Evolutionary conservation across 1,140 invertebrate species (phyloP).

Genomic region (Macrobrachium nipponense): DNA sequence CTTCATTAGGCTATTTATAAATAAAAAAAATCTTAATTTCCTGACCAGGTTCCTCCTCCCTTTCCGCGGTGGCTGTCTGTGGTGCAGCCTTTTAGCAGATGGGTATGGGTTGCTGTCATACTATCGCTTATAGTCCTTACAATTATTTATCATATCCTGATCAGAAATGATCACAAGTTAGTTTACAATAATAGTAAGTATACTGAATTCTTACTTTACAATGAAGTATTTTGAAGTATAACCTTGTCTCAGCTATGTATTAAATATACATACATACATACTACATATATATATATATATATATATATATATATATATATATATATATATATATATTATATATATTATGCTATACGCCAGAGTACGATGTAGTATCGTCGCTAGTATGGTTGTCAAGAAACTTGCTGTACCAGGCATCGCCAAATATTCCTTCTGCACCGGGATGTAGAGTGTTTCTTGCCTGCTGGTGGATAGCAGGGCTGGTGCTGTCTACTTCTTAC

Average conservation of each 20-base stretch:
- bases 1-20: background rate
- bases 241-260: too few relatives aligned
- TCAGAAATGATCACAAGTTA: background rate
- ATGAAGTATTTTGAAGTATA: too few relatives aligned
- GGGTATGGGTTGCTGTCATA: slow-evolving; percentile 14
- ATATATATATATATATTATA: slow-evolving; percentile 15
- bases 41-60: slow-evolving; percentile 19
- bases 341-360: background rate
- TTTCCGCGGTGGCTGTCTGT: slow-evolving; percentile 29
- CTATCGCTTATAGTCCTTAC: background rate
- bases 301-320: slow-evolving; percentile 14
- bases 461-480: slow-evolving; percentile 27
- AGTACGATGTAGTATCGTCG: slow-evolving; percentile 30
- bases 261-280: background rate
- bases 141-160: background rate
- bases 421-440: background rate
- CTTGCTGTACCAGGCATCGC: background rate
- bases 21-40: background rate
- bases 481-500: slow-evolving; percentile 42
- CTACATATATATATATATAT: slow-evolving; percentile 6
- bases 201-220: background rate
- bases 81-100: slow-evolving; percentile 13
- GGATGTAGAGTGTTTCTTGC: slow-evolving; percentile 28
- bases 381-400: slow-evolving; percentile 28
- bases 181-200: slow-evolving; percentile 23